Conservation (phyloP, 2,888 invertebrate species). For the Rhabditophanes sp. region DNA sequence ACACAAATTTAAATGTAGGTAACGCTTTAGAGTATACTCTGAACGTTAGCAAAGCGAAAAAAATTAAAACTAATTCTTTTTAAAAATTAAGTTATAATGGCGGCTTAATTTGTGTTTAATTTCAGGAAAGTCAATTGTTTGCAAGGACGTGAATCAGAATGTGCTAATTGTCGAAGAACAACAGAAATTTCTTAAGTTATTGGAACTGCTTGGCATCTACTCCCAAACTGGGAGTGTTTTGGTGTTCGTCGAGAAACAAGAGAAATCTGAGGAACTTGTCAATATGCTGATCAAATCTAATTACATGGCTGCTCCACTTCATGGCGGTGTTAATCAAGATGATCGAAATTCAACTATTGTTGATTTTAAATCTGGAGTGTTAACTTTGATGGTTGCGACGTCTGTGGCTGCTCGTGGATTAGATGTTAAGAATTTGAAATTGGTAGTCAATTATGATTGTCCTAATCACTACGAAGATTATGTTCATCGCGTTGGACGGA, state of each 20-base stretch:
- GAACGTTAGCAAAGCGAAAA: not conserved
- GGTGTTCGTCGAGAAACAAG: slow-evolving; percentile 49
- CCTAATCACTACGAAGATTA: slow-evolving; percentile 99
- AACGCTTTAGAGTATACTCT: not conserved
- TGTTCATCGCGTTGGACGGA: slow-evolving; percentile 67
- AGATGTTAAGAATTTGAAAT: slow-evolving; percentile 90
- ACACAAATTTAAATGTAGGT: not conserved
- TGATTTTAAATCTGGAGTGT: slow-evolving; percentile 86
- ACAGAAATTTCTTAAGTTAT: slow-evolving; percentile 84
- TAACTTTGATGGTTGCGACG: slow-evolving; percentile 81
- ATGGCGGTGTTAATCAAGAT: slow-evolving; percentile 97
- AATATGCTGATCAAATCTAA: slow-evolving; percentile 89
- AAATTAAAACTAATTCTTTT: not conserved
- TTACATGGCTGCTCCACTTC: slow-evolving; percentile 86
- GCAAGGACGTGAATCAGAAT: slow-evolving; percentile 89
- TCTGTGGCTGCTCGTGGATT: slow-evolving; percentile 92
- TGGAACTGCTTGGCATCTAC: slow-evolving; percentile 63
- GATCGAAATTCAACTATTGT: slow-evolving; percentile 91
- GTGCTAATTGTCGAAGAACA: slow-evolving; percentile 82
- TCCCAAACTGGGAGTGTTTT: slow-evolving; percentile 63
- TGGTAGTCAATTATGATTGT: slow-evolving; percentile 96
- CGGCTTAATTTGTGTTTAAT: slow-evolving; percentile 47
- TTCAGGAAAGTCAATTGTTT: slow-evolving; percentile 88
- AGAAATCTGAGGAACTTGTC: slow-evolving; percentile 50
- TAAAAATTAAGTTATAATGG: slow-evolving; percentile 5